Evolutionary conservation across 2,888 invertebrate genomes (phyloP), one percentile per base, ranked within the genome.

Genomic region (Silvanus unidentatus): DNA sequence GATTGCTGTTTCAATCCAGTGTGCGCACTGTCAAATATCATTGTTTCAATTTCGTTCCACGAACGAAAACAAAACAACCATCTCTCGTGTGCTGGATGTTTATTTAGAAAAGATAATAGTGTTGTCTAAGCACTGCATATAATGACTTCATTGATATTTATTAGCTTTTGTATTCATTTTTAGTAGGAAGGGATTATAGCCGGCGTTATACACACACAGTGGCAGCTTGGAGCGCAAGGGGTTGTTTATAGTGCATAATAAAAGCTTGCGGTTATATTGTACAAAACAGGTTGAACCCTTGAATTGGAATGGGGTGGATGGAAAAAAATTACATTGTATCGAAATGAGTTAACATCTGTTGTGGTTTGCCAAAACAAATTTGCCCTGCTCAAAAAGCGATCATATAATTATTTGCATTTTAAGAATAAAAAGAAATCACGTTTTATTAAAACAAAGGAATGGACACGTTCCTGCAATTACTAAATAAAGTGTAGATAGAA

Each of bases 281-380:
- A 12, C 11, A 5, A 16, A 16, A 16, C 22, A 22, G 38, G 11
- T 12, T 22, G 27, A 38, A 22, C 30, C 15, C 16, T 13, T 40
- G 10, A 4, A 38, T 38, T 43, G 43, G 47, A 40, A 44, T 48
- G 39, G 44, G 48, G 38, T 30, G 36, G 28, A 40, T 42, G 11
- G 32, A n/a, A n/a, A n/a, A n/a, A 22, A 5, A 5, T 22, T 5
- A 22, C 22, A 22, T 22, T 5, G 8, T 5, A 22, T 5, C 3
- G 8, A 22, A 22, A 22, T 22, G 54, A 55, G 52, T 50, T 50
- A 57, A 62, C 62, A 62, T 62, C 62, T 61, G 62, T 54, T 60
- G 60, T 44, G 60, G 60, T 57, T 60, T 57, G 57, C 50, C 55
- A 50, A 28, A 28, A 53, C 50, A 53, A 56, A 58, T 57, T 53